These are phyloP conservation scores for Margarornis squamiger DNA, from an alignment of 2,797 vertebrate species.

Conservation along the genomic window DNA sequence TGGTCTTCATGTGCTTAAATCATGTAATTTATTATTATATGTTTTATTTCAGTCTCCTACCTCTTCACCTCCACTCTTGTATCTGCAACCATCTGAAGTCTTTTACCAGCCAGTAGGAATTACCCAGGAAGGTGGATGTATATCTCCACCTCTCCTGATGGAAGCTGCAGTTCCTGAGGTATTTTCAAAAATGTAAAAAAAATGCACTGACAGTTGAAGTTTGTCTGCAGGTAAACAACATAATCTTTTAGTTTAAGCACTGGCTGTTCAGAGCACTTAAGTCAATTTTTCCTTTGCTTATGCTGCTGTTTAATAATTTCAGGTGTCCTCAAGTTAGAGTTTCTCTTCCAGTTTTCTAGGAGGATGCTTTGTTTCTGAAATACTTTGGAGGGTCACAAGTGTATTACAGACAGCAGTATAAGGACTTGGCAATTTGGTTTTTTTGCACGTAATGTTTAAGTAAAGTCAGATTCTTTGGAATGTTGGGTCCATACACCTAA, in stretches of 20 bases:
- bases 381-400: neutral
- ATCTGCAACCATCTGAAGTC: constrained; percentile 77
- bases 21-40: neutral
- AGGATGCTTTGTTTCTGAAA: neutral
- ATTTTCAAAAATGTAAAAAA: neutral
- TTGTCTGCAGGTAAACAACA: neutral
- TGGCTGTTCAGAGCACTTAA: neutral
- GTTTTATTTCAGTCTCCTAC: constrained; percentile 69
- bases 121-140: constrained; percentile 71
- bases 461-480: neutral
- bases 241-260: neutral
- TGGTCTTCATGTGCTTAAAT: neutral
- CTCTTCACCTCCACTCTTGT: constrained; percentile 73
- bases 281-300: neutral
- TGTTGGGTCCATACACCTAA: neutral
- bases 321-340: neutral
- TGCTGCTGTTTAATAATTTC: neutral
- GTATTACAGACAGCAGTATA: neutral
- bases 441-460: neutral
- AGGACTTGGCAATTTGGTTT: neutral
- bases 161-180: constrained; percentile 79
- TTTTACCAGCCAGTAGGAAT: constrained; percentile 78
- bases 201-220: neutral
- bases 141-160: constrained; percentile 72
- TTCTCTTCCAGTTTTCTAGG: neutral